Evolutionary conservation across 2,797 vertebrate species (phyloP), one percentile per base, ranked within the genome.

Genomic region (Acipenser oxyrinchus): DNA sequence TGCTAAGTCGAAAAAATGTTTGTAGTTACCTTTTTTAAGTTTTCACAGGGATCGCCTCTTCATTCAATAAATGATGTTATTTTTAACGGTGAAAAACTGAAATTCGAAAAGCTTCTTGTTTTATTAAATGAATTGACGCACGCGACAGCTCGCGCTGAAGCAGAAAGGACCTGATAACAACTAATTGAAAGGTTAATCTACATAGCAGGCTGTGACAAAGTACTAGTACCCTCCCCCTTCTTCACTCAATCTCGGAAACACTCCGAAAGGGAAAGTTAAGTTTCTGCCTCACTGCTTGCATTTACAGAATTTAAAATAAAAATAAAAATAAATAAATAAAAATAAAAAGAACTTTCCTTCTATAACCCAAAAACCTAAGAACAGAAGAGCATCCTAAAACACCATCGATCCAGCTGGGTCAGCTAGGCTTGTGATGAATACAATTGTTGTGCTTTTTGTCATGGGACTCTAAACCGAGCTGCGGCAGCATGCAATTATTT

Each of bases 181-280:
- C 93, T 93, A 94, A 94, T 93, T 94, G 90, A 94, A 94, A 94
- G 93, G 93, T 95, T 95, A 94, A 94, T 94, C 91, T 93, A 90
- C 91, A 93, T 93, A 90, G 88, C 88, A 90, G 91, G 87, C 91
- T 92, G 90, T 94, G 91, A 93, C 92, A 94, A 90, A 92, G 89
- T 91, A n/a, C n/a, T n/a, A 91, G 93, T 88, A 88, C 91, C 91
- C 93, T 93, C 93, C 93, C 92, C 88, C 84, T 86, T 86, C 84
- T 83, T 80, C 83, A 82, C 85, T 82, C 82, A 79, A 86, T 87
- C 86, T 82, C 81, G 80, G 82, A 84, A 87, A 82, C 80, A 86
- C 77, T 82, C 84, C 82, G 10, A 58, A 58, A 58, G 12, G 55
- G 55, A 58, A 13, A 58, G 10, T 58, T 58, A 58, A 58, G 55